Percentiles rank a stretch among this genome's conserved stretches.
Evolutionary conservation across 2,797 vertebrate species (phyloP).

Genomic region (Lagodon rhomboides): DNA sequence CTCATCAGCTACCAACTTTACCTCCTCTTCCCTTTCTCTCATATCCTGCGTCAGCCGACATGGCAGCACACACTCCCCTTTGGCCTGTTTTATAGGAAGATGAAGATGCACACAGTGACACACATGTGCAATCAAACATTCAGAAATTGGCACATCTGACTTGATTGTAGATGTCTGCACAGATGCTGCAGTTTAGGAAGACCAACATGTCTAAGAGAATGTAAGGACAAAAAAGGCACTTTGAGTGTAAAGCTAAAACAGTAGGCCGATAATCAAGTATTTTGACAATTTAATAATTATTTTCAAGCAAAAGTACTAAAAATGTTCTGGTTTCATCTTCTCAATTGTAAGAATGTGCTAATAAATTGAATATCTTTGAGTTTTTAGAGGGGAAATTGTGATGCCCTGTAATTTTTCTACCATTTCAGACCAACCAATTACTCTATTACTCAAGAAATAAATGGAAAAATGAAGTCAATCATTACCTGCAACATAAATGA

Average conservation of each 20-base stretch:
- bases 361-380: no score
- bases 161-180: constrained; percentile 1
- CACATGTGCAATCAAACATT: constrained; percentile 25
- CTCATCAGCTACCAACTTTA: constrained; percentile 42
- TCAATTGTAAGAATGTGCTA: no score
- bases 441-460: not conserved
- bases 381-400: not conserved
- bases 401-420: not conserved
- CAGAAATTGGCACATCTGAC: constrained; percentile 4
- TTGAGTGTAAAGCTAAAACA: not conserved
- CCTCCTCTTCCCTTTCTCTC: constrained; percentile 12
- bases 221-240: no score
- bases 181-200: not conserved
- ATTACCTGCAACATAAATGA: not conserved
- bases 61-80: constrained; percentile 8
- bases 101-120: constrained; percentile 13
- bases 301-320: no score
- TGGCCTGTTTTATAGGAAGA: constrained; percentile 18
- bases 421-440: not conserved
- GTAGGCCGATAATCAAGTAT: not conserved
- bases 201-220: no score
- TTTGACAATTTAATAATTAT: no score
- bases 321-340: no score
- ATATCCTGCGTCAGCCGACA: constrained; percentile 17
- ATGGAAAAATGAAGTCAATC: not conserved